Evolutionary conservation across 2,797 vertebrate species (phyloP), one percentile per base, ranked within the genome.

Genomic region (Gymnothorax javanicus): DNA sequence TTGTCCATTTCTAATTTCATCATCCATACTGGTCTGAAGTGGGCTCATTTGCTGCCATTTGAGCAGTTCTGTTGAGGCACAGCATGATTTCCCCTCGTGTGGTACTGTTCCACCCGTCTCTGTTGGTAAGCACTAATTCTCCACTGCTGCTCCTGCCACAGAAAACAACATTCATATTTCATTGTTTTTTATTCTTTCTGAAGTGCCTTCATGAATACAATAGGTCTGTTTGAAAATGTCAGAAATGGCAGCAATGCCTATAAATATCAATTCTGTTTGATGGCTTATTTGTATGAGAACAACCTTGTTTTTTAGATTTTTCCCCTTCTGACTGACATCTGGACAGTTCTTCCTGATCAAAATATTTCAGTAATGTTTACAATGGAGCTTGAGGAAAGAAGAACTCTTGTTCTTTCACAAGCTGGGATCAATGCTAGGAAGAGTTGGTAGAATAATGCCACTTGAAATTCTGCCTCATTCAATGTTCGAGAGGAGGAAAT

Each of bases 401-500:
- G 73, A 85, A n/a, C n/a, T 69, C 50, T 50, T 43, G 64, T 85
- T 6, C 17, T 57, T 71, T 13, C 84, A 77, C n/a, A 58, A 25
- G 23, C 84, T 59, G 67, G 25, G 8, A 17, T 43, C 7, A 77
- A 54, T 58, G 17, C 69, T 56, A 77, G 3, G 56, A n/a, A 71
- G 17, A 50, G 67, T 69, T 33, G 50, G 57, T 69, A 86, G 84
- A 60, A 23, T 13, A 17, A 33, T 84, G 58, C 43, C 83, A 50
- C 8, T 62, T 54, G 86, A 79, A 88, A 85, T 77, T 77, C 43
- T 50, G 59, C 81, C 86, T 90, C 88, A 89, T 91, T 83, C 86
- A 91, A 91, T 82, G 90, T 90, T 92, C 83, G 90, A 89, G 85
- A 89, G 87, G 85, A 86, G 33, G 84, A 87, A 20, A 82, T 85